A percentile compares a stretch with the other conserved stretches of the same genome.
Conservation (phyloP, 2,113 vertebrate species). For the Hoplias malabaricus region DNA sequence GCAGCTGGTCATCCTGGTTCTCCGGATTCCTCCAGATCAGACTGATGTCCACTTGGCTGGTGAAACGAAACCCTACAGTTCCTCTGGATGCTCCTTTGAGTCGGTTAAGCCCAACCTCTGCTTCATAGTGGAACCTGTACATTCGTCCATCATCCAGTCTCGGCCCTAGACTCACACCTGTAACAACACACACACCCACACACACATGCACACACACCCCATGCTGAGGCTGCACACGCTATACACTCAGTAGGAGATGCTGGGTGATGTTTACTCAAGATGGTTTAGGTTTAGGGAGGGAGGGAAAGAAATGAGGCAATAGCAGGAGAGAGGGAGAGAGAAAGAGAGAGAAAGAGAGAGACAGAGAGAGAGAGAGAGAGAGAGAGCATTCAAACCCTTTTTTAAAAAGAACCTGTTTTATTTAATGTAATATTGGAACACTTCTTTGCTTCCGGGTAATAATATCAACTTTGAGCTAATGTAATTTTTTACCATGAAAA, state of each 20-base stretch:
- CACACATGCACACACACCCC: constrained; percentile 6
- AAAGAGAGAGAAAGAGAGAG: too few relatives aligned
- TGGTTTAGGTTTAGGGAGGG: neutral
- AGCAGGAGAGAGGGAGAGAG: neutral
- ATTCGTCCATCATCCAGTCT: constrained; percentile 86
- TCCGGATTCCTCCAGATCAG: constrained; percentile 89
- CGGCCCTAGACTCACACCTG: constrained; percentile 85
- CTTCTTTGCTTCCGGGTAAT: too few relatives aligned
- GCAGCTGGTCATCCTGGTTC: constrained; percentile 86
- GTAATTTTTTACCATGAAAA: too few relatives aligned
- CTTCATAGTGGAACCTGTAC: constrained; percentile 87
- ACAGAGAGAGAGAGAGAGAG: too few relatives aligned
- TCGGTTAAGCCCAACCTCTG: constrained; percentile 82
- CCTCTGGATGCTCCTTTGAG: constrained; percentile 72
- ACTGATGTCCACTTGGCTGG: constrained; percentile 79
- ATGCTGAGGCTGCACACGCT: constrained; percentile 32
- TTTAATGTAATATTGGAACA: too few relatives aligned
- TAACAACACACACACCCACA: constrained; percentile 64
- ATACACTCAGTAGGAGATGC: constrained; percentile 11
- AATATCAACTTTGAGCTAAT: too few relatives aligned
- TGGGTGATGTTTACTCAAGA: constrained; percentile 14
- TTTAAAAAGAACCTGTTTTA: too few relatives aligned
- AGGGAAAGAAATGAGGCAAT: too few relatives aligned
- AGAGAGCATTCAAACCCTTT: too few relatives aligned
- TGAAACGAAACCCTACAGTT: constrained; percentile 81